A percentile compares a stretch with the other conserved stretches of the same genome.
phyloP scores from a whole-genome alignment of 2,888 invertebrate species.

The Athetis lepigone region DNA sequence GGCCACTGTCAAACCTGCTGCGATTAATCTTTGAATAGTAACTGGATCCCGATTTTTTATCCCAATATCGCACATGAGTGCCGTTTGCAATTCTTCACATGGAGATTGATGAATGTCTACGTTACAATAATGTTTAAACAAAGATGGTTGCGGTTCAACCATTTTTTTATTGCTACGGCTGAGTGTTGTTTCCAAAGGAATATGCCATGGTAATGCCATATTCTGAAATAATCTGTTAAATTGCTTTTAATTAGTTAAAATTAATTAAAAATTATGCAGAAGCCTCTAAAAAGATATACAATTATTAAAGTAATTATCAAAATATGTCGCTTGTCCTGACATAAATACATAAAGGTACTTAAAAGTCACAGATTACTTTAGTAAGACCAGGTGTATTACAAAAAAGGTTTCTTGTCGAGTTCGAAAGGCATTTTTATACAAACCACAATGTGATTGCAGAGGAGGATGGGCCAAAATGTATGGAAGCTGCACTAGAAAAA shows the following conservation, averaged over 20 bases:
- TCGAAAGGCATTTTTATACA: too few relatives aligned
- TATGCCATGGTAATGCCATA: constrained; percentile 87
- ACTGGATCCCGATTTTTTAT: constrained; percentile 79
- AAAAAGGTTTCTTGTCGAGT: too few relatives aligned
- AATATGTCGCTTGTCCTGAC: too few relatives aligned
- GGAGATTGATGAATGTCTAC: constrained; percentile 79
- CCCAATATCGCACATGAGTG: constrained; percentile 86
- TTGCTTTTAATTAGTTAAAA: neutral
- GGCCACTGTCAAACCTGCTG: constrained; percentile 86
- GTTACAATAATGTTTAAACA: constrained; percentile 81
- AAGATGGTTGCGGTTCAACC: constrained; percentile 68
- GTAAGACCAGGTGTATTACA: too few relatives aligned
- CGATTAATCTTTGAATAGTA: constrained; percentile 84
- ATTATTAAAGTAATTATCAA: too few relatives aligned
- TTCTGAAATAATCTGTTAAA: constrained; percentile 6
- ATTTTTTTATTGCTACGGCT: constrained; percentile 65
- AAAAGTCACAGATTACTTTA: too few relatives aligned
- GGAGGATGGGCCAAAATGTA: too few relatives aligned
- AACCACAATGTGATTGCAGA: too few relatives aligned
- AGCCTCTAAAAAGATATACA: too few relatives aligned
- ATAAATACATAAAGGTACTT: too few relatives aligned
- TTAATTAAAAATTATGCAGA: too few relatives aligned
- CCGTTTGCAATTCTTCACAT: constrained; percentile 85
- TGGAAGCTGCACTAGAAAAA: too few relatives aligned
- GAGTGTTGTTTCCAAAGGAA: constrained; percentile 79